Evolutionary conservation across 2,888 invertebrate genomes (phyloP).

Genomic region (Amphimallon solstitiale): DNA sequence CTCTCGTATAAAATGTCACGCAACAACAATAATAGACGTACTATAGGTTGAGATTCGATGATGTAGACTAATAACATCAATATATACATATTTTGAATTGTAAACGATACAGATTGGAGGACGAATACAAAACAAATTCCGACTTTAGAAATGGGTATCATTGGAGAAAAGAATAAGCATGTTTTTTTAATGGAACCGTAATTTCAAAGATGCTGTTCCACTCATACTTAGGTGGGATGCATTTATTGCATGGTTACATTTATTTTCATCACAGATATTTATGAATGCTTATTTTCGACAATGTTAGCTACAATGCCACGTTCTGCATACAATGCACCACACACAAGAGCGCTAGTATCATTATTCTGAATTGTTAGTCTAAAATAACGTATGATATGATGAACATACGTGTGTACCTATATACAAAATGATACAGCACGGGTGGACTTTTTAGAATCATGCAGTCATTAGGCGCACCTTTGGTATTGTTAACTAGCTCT

Average conservation of each 20-base stretch:
- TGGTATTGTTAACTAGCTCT: conserved; percentile 21
- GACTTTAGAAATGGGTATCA: too few relatives aligned
- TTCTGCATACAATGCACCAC: conserved; percentile 29
- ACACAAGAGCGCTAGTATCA: conserved; percentile 4
- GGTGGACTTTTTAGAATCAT: conserved; percentile 7
- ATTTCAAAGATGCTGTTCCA: neutral
- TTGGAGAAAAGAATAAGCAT: too few relatives aligned
- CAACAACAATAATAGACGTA: too few relatives aligned
- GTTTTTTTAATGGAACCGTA: too few relatives aligned
- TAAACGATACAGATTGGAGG: too few relatives aligned
- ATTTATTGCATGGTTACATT: neutral
- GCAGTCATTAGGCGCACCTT: conserved; percentile 28
- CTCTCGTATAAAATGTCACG: too few relatives aligned
- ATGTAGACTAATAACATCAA: too few relatives aligned
- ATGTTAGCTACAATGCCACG: neutral
- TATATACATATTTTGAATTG: too few relatives aligned
- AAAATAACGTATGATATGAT: neutral
- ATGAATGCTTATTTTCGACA: conserved; percentile 4
- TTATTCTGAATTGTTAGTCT: conserved; percentile 17
- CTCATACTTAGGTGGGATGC: neutral
- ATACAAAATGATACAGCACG: neutral
- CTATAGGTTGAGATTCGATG: too few relatives aligned
- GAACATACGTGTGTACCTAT: too few relatives aligned
- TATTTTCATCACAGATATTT: conserved; percentile 17
- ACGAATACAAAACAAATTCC: too few relatives aligned